Conservation (phyloP, 2,113 vertebrate species). For the Pristiophorus japonicus region DNA sequence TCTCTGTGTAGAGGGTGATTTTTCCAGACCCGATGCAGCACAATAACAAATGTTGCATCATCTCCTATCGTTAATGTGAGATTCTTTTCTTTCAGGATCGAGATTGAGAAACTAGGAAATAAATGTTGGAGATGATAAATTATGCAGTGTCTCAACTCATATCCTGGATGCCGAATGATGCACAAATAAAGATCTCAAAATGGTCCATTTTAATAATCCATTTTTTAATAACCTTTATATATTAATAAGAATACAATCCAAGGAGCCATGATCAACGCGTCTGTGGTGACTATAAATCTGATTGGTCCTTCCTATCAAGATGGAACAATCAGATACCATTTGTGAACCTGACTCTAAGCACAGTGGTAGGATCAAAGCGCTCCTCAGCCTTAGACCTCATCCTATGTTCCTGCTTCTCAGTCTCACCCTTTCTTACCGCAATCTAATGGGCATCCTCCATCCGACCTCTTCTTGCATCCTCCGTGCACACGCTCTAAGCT, state of each 20-base stretch:
- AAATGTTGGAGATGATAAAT: conserved; percentile 32
- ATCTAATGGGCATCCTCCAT: background rate
- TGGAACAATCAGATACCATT: background rate
- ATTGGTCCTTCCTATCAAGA: background rate
- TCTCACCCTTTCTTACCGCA: background rate
- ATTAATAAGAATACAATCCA: background rate
- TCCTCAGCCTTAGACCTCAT: background rate
- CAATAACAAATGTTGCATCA: conserved; percentile 72
- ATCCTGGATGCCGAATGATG: background rate
- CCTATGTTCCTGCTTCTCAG: background rate
- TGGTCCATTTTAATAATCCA: background rate
- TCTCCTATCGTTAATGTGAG: conserved; percentile 68
- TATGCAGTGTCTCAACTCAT: background rate
- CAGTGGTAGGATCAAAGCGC: background rate
- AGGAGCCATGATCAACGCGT: too few relatives aligned
- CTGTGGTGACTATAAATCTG: background rate
- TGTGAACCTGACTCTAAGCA: background rate
- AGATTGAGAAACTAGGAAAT: conserved; percentile 66
- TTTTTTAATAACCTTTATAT: background rate
- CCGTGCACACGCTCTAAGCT: background rate
- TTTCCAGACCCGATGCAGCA: conserved; percentile 82
- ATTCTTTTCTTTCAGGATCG: conserved; percentile 65
- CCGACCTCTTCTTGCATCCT: background rate
- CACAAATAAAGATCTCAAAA: background rate
- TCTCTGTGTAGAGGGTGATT: conserved; percentile 73